Percentiles rank a stretch among this genome's conserved stretches.
Evolutionary conservation across 2,797 vertebrate genomes (phyloP).

Genomic region (Cossypha polioptera): DNA sequence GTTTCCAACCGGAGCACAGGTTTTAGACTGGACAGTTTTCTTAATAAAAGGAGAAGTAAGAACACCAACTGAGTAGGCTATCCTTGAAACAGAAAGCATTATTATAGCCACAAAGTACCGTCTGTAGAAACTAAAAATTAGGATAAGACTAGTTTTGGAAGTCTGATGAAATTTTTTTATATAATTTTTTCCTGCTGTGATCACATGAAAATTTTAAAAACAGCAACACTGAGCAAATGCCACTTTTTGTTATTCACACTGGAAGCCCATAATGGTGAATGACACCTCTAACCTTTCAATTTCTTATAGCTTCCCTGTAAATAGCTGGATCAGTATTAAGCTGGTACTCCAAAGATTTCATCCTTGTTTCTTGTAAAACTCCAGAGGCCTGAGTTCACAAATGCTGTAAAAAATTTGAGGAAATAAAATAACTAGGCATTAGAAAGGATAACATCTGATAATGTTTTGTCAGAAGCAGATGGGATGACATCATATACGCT

Average conservation of each 20-base stretch:
- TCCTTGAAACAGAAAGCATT: slow-evolving; percentile 18
- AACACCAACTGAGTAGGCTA: not conserved
- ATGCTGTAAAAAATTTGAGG: not conserved
- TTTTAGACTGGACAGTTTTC: slow-evolving; percentile 44
- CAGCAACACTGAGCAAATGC: slow-evolving; percentile 16
- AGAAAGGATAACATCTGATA: not conserved
- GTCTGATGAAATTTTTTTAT: not conserved
- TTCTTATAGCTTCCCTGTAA: not conserved
- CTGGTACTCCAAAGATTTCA: not conserved
- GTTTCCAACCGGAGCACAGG: not conserved
- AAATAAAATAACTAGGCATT: not conserved
- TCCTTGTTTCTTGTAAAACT: not conserved
- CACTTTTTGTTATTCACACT: slow-evolving; percentile 36
- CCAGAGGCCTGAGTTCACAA: not conserved
- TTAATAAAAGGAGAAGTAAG: not conserved
- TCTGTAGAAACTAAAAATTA: not conserved
- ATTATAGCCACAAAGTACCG: not conserved
- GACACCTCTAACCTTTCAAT: slow-evolving; percentile 21
- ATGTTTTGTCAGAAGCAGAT: not conserved
- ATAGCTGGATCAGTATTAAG: not conserved
- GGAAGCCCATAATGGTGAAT: not conserved
- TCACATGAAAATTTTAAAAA: not conserved
- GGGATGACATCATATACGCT: not conserved
- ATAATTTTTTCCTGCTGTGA: not conserved
- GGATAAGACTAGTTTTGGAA: slow-evolving; percentile 10